These are phyloP conservation scores for Lamellibrachia columna DNA, from an alignment of 2,888 invertebrate species.

Conservation along the genomic window DNA sequence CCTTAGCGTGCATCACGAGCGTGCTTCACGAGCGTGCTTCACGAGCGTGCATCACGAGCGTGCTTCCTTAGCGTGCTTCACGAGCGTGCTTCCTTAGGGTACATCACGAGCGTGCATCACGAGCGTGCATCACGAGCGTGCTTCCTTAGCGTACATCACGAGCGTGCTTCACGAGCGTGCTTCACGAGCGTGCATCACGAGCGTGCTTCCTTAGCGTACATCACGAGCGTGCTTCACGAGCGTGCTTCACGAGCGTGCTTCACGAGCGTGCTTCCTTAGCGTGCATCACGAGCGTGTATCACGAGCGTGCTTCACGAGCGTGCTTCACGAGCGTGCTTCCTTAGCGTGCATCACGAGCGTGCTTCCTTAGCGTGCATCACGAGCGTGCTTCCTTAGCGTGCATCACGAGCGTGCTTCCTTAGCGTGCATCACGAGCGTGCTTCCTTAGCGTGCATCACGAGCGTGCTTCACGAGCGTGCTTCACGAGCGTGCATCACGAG, in stretches of 20 bases:
- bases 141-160: neutral
- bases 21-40: neutral
- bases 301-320: too few relatives aligned
- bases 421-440: neutral
- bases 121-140: neutral
- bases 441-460: neutral
- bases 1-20: too few relatives aligned
- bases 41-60: neutral
- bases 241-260: neutral
- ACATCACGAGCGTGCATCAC: neutral
- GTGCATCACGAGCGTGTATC: neutral
- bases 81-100: neutral
- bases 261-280: neutral
- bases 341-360: neutral
- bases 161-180: too few relatives aligned
- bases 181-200: neutral
- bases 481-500: neutral
- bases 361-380: neutral
- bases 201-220: neutral
- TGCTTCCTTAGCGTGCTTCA: neutral
- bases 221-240: too few relatives aligned
- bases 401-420: neutral
- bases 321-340: neutral
- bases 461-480: too few relatives aligned
- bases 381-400: neutral